Evolutionary conservation across 2,797 vertebrate genomes (phyloP).

Genomic region (Phoebastria nigripes): DNA sequence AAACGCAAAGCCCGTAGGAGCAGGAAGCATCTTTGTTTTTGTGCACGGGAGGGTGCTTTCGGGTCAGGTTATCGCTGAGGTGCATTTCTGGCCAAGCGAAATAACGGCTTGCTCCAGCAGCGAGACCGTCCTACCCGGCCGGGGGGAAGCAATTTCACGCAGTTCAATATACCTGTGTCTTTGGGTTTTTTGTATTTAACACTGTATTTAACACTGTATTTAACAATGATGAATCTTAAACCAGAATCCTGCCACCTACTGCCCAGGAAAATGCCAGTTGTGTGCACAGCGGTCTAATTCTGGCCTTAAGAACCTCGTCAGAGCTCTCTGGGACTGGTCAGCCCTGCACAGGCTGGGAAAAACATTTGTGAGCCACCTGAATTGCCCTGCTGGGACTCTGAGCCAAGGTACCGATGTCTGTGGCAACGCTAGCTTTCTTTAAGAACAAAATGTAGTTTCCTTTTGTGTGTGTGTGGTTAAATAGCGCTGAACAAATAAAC

Average conservation of each 20-base stretch:
- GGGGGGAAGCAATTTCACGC: not conserved
- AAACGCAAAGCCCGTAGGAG: not conserved
- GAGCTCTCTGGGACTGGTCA: not conserved
- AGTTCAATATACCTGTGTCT: not conserved
- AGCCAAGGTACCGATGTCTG: not conserved
- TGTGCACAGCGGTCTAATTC: not conserved
- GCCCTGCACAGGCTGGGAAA: not conserved
- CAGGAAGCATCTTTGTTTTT: conserved; percentile 26
- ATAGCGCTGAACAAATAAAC: not conserved
- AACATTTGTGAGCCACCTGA: not conserved
- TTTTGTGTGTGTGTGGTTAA: not conserved
- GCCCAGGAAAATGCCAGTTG: not conserved
- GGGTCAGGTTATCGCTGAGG: not conserved
- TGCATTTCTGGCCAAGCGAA: not conserved
- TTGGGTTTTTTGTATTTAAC: not conserved
- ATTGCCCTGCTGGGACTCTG: not conserved
- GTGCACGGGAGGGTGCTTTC: not conserved
- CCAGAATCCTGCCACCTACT: not conserved
- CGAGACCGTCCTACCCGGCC: fast-evolving
- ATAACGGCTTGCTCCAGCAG: not conserved
- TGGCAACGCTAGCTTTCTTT: not conserved
- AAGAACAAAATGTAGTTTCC: conserved; percentile 33
- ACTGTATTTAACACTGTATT: not conserved
- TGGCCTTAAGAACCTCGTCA: not conserved
- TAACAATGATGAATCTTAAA: not conserved